These are phyloP conservation scores for Tridacna gigas DNA, from an alignment of 2,888 invertebrate genomes.

Conservation along the genomic window DNA sequence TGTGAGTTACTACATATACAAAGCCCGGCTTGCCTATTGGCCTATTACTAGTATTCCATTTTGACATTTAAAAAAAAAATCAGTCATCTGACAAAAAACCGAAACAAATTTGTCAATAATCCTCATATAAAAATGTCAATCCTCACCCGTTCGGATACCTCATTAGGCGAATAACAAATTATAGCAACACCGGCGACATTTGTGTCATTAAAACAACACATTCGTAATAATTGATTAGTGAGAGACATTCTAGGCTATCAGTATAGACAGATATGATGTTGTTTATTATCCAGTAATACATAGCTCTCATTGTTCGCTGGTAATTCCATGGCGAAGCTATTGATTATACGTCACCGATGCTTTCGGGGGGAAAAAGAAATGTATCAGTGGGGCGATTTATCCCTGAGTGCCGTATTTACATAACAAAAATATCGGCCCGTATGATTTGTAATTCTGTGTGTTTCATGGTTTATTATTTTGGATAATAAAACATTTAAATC, in stretches of 20 bases:
- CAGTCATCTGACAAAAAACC: too few relatives aligned
- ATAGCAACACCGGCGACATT: slow-evolving; percentile 19
- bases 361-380: neutral
- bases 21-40: too few relatives aligned
- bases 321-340: slow-evolving; percentile 13
- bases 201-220: slow-evolving; percentile 21
- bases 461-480: too few relatives aligned
- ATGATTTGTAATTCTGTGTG: too few relatives aligned
- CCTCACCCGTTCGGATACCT: neutral
- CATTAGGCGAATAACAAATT: slow-evolving; percentile 25
- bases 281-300: slow-evolving; percentile 26
- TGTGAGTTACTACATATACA: too few relatives aligned
- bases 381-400: neutral
- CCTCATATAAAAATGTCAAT: slow-evolving; percentile 8
- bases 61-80: too few relatives aligned
- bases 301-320: slow-evolving; percentile 15
- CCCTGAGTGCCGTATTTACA: neutral
- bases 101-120: slow-evolving; percentile 1
- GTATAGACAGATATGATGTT: slow-evolving; percentile 1
- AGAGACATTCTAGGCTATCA: slow-evolving; percentile 7
- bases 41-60: too few relatives aligned
- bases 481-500: too few relatives aligned
- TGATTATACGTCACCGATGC: slow-evolving; percentile 7
- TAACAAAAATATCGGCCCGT: neutral
- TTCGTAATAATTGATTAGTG: slow-evolving; percentile 20